Evolutionary conservation across 2,113 vertebrate genomes (phyloP).

Genomic region (Pithys albifrons): DNA sequence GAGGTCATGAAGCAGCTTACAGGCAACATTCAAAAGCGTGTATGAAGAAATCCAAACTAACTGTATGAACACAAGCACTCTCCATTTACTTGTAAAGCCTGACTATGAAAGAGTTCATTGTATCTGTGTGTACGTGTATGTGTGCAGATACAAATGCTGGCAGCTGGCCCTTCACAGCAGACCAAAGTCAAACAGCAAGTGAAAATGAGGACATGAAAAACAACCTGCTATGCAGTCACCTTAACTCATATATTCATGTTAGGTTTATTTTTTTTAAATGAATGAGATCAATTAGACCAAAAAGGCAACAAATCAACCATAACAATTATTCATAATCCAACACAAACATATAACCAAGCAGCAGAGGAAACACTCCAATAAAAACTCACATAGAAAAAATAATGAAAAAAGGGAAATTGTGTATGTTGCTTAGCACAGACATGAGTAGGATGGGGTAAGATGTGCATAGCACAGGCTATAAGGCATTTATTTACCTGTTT

Average conservation of each 20-base stretch:
- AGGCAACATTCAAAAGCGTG: background rate
- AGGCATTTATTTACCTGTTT: background rate
- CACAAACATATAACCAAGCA: constrained; percentile 6
- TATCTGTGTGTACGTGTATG: background rate
- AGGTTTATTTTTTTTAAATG: background rate
- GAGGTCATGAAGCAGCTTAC: background rate
- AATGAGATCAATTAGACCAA: background rate
- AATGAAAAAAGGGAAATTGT: background rate
- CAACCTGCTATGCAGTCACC: background rate
- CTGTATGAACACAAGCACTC: background rate
- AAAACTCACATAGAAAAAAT: background rate
- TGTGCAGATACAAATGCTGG: background rate
- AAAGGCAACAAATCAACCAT: background rate
- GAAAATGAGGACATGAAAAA: constrained; percentile 1
- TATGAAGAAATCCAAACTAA: background rate
- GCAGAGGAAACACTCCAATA: background rate
- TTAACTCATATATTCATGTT: background rate
- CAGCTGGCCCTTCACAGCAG: background rate
- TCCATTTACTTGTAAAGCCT: background rate
- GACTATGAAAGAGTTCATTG: background rate
- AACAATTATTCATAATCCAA: background rate
- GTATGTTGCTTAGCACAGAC: background rate
- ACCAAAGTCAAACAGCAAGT: background rate
- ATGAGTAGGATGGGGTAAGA: background rate
- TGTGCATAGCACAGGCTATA: background rate